Conservation (phyloP, 1,140 invertebrate species). For the Drosophila sulfurigaster region DNA sequence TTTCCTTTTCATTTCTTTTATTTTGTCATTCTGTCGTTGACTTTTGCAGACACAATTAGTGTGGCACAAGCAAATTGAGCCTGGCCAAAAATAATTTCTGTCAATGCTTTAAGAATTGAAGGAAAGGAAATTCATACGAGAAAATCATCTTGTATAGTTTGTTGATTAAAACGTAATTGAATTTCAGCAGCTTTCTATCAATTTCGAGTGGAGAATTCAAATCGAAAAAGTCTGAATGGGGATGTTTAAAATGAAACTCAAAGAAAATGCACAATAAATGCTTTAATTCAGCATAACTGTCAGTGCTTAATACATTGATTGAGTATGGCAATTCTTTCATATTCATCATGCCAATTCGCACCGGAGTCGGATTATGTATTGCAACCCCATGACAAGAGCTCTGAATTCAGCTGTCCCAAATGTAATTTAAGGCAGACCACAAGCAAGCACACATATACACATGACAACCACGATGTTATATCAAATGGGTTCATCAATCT, state of each 20-base stretch:
- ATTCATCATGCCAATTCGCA: slow-evolving; percentile 44
- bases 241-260: not conserved
- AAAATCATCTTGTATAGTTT: not conserved
- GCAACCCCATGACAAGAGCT: slow-evolving; percentile 11
- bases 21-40: slow-evolving; percentile 47
- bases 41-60: slow-evolving; percentile 60
- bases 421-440: slow-evolving; percentile 43
- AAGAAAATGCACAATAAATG: slow-evolving; percentile 13
- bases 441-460: slow-evolving; percentile 15
- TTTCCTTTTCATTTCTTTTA: not conserved
- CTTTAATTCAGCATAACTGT: slow-evolving; percentile 25
- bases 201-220: not conserved
- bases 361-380: not conserved
- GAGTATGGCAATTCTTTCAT: slow-evolving; percentile 36
- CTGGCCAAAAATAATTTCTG: slow-evolving; percentile 19
- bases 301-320: slow-evolving; percentile 54
- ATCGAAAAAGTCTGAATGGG: not conserved
- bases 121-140: not conserved
- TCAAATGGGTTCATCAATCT: slow-evolving; percentile 68
- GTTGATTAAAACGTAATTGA: not conserved
- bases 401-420: slow-evolving; percentile 45
- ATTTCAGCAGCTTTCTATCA: not conserved
- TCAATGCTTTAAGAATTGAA: not conserved
- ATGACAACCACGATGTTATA: slow-evolving; percentile 23
- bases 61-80: slow-evolving; percentile 30